Conservation (phyloP, 1,140 invertebrate genomes). For the Heliconius melpomene region DNA sequence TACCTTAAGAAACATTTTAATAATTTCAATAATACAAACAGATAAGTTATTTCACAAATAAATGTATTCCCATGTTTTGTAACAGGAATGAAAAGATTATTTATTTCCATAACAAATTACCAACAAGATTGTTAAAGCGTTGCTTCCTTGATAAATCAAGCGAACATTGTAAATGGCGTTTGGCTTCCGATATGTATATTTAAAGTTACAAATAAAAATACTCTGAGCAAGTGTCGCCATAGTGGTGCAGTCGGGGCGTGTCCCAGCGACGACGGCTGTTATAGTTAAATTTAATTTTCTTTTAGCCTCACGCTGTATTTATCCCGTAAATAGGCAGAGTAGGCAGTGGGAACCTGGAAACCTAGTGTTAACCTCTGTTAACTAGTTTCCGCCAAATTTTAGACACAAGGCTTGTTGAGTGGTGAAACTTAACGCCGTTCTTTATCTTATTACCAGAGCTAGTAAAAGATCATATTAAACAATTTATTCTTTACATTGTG, state of each 20-base stretch:
- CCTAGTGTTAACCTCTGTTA: too few relatives aligned
- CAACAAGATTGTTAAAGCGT: slow-evolving; percentile 1
- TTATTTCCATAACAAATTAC: slow-evolving; percentile 20
- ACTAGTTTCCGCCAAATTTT: too few relatives aligned
- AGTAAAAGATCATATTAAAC: too few relatives aligned
- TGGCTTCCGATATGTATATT: slow-evolving; percentile 20
- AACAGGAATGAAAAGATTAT: neutral
- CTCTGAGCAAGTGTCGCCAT: neutral
- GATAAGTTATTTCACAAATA: neutral
- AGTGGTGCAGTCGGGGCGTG: neutral
- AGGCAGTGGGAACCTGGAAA: too few relatives aligned
- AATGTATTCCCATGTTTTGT: neutral
- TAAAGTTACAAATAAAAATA: neutral
- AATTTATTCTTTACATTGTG: neutral
- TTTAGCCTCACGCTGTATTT: neutral
- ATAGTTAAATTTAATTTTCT: neutral
- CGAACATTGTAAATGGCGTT: slow-evolving; percentile 25
- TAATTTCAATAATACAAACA: neutral
- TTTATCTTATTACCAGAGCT: neutral
- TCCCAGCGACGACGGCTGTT: neutral
- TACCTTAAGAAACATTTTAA: too few relatives aligned
- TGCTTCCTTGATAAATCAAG: slow-evolving; percentile 25
- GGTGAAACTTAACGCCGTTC: neutral
- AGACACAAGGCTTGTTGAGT: neutral
- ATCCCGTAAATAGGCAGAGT: neutral